Evolutionary conservation across 2,888 invertebrate genomes (phyloP), one percentile per base, ranked within the genome.

Genomic region (Drosophila paranaensis): DNA sequence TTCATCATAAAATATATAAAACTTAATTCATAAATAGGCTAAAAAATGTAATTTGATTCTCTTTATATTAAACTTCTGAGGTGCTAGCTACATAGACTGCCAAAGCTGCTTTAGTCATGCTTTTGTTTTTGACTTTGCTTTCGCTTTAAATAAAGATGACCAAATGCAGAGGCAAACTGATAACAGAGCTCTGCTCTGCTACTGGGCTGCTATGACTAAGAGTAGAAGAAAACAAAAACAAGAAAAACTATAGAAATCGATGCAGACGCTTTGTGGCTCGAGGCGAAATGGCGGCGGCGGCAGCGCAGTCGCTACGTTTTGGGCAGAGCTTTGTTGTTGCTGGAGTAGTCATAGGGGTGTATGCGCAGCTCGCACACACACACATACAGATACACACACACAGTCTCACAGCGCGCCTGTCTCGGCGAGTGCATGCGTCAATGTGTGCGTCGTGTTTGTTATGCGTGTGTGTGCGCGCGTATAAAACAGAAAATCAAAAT

Each of bases 401-500:
- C 43, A 39, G 16, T 39, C 46, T 20, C 25, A 43, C 65, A 65
- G 42, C 5, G n/a, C 39, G 30, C 50, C 50, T 16, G 64, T 25
- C 20, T 35, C 63, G 40, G n/a, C 39, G 57, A 42, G 61, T 65
- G 60, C n/a, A 50, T 30, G 55, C 60, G 48, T 62, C 60, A 40
- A 43, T 86, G 70, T 79, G 57, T 88, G 87, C 62, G 79, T 69
- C 69, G 82, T 82, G 74, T 88, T 82, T 88, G 86, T 82, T 82
- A 86, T 86, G 68, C 79, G 81, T 87, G 77, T 88, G 81, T 79
- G 78, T 79, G 79, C 77, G 79, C 77, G 82, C 90, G 89, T 88
- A 88, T 89, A 90, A 90, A 90, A 90, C 90, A 91, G 89, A 90
- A 92, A 92, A 92, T 93, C 92, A 93, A 91, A 92, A 92, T 91